Evolutionary conservation across 2,113 vertebrate species (phyloP).

Genomic region (Eudorcas thomsonii): DNA sequence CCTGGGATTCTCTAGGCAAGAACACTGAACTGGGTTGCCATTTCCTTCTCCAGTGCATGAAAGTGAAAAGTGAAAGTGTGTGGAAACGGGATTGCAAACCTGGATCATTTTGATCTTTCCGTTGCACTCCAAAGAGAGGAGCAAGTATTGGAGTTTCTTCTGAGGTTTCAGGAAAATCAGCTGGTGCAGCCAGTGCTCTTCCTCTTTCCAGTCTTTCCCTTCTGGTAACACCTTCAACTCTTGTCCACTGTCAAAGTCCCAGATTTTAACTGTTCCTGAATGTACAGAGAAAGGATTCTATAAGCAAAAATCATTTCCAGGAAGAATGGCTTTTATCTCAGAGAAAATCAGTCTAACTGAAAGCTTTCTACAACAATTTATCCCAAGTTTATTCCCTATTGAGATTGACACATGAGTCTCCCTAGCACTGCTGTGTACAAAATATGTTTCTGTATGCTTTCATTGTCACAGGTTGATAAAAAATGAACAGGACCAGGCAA

Average conservation of each 20-base stretch:
- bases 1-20: too few species aligned
- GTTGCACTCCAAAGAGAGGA: conserved; percentile 75
- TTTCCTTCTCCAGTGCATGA: too few species aligned
- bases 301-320: not conserved
- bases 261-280: conserved; percentile 80
- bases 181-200: conserved; percentile 55
- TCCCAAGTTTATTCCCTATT: not conserved
- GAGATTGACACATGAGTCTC: not conserved
- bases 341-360: not conserved
- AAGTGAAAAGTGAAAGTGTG: too few species aligned
- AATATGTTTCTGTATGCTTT: not conserved
- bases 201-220: conserved; percentile 61
- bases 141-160: conserved; percentile 55
- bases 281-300: not conserved
- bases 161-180: conserved; percentile 74
- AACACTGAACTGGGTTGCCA: too few species aligned
- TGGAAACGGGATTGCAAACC: conserved; percentile 56
- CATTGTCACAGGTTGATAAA: not conserved
- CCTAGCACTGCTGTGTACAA: not conserved
- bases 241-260: conserved; percentile 81
- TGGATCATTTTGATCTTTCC: conserved; percentile 81
- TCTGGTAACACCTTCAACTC: conserved; percentile 74
- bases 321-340: not conserved
- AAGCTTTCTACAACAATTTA: not conserved
- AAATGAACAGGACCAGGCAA: not conserved